Evolutionary conservation across 2,888 invertebrate species (phyloP).

Genomic region (Pseudococcus longispinus): DNA sequence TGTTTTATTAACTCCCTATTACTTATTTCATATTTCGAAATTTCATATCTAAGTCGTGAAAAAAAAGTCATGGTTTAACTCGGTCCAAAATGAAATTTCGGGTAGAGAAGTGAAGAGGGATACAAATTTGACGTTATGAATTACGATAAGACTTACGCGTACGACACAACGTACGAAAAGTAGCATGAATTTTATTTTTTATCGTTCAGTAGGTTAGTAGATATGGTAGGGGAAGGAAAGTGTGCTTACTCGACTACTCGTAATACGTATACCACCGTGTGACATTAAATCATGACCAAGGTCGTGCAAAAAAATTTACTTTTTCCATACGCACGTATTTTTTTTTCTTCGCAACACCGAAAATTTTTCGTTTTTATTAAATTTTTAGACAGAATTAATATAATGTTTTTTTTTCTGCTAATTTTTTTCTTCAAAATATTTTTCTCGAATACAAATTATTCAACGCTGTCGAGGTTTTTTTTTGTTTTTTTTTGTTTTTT

Average conservation of each 20-base stretch:
- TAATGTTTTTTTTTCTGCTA: not conserved
- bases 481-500: too few relatives aligned
- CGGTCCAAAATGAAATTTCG: not conserved
- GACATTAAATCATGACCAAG: conserved; percentile 4
- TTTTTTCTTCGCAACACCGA: not conserved
- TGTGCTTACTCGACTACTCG: not conserved
- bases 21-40: too few relatives aligned
- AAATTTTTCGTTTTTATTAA: not conserved
- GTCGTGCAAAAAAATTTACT: not conserved
- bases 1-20: too few relatives aligned
- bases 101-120: not conserved
- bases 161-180: not conserved
- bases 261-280: not conserved
- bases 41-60: not conserved
- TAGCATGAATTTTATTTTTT: not conserved
- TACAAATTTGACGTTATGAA: not conserved
- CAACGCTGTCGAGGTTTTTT: not conserved
- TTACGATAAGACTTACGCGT: not conserved
- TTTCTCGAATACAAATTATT: not conserved
- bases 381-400: not conserved
- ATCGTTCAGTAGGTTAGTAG: not conserved
- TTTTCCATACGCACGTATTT: not conserved
- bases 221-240: not conserved
- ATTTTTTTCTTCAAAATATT: not conserved
- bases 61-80: not conserved